These are phyloP conservation scores for Nipponacmea schrenckii DNA, from an alignment of 2,888 invertebrate genomes.

Conservation along the genomic window DNA sequence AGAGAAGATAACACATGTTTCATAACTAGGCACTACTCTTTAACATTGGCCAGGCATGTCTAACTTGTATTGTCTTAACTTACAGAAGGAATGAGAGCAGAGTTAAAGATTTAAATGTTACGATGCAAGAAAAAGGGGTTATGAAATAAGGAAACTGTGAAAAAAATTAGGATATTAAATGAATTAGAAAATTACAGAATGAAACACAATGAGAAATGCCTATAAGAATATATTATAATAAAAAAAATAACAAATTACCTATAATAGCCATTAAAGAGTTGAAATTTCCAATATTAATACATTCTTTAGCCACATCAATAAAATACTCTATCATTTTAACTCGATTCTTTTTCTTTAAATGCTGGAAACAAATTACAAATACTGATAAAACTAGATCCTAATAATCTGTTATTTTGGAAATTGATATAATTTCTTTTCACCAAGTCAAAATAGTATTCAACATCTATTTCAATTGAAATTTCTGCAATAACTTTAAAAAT, in stretches of 20 bases:
- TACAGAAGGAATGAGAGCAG: too few relatives aligned
- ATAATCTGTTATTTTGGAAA: background rate
- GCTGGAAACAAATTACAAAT: constrained; percentile 71
- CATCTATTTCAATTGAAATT: background rate
- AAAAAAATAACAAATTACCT: constrained; percentile 34
- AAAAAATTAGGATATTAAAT: too few relatives aligned
- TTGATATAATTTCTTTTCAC: background rate
- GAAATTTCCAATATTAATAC: constrained; percentile 97
- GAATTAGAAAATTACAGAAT: too few relatives aligned
- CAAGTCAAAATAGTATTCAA: background rate
- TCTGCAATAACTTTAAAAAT: background rate
- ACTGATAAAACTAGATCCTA: background rate
- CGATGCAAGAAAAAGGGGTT: too few relatives aligned
- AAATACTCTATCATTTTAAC: constrained; percentile 93
- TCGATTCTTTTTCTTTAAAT: constrained; percentile 91
- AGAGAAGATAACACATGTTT: too few relatives aligned
- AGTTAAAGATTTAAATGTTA: too few relatives aligned
- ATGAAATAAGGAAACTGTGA: too few relatives aligned
- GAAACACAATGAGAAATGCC: too few relatives aligned
- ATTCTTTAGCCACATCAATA: constrained; percentile 96
- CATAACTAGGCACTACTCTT: too few relatives aligned
- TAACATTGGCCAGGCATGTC: too few relatives aligned
- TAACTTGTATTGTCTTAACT: too few relatives aligned
- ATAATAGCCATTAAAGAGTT: constrained; percentile 96
- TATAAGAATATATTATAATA: too few relatives aligned